phyloP scores from a whole-genome alignment of 2,113 vertebrate genomes.

The Chamaetylas fuelleborni region DNA sequence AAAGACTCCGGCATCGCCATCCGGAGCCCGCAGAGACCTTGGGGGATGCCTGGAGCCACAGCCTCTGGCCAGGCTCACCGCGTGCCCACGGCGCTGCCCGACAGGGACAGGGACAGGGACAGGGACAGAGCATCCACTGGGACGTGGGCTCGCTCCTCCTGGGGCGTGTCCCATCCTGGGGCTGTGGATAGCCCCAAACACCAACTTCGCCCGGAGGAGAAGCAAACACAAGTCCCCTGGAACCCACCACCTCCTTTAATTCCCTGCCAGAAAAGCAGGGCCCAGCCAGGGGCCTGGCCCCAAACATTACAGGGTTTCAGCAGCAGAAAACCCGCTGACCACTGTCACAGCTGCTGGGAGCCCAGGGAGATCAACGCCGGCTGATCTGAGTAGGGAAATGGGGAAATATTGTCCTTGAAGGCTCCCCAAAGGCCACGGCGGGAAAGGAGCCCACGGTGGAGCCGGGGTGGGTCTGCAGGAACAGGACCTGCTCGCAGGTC shows the following conservation, averaged over 20 bases:
- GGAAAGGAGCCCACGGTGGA: neutral
- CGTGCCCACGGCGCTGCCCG: rapidly evolving
- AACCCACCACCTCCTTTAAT: constrained; percentile 22
- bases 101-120: rapidly evolving
- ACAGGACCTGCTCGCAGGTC: neutral
- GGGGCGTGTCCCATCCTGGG: rapidly evolving
- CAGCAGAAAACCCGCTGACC: neutral
- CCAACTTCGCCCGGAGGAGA: rapidly evolving
- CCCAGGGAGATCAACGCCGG: rapidly evolving
- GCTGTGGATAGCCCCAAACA: rapidly evolving
- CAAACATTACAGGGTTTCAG: neutral
- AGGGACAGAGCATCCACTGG: neutral
- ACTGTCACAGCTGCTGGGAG: neutral
- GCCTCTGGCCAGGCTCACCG: neutral
- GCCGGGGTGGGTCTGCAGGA: rapidly evolving
- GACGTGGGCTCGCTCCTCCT: rapidly evolving
- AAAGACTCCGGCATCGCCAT: neutral
- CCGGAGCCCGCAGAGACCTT: neutral
- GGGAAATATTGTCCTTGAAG: neutral
- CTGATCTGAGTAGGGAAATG: rapidly evolving
- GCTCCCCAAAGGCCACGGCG: rapidly evolving
- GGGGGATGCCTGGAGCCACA: neutral
- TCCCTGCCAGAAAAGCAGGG: neutral
- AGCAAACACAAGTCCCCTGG: neutral
- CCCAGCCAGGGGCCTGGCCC: neutral